Percentiles rank a stretch among this genome's conserved stretches.
phyloP scores from a whole-genome alignment of 2,113 vertebrate genomes.

The Alces alces region DNA sequence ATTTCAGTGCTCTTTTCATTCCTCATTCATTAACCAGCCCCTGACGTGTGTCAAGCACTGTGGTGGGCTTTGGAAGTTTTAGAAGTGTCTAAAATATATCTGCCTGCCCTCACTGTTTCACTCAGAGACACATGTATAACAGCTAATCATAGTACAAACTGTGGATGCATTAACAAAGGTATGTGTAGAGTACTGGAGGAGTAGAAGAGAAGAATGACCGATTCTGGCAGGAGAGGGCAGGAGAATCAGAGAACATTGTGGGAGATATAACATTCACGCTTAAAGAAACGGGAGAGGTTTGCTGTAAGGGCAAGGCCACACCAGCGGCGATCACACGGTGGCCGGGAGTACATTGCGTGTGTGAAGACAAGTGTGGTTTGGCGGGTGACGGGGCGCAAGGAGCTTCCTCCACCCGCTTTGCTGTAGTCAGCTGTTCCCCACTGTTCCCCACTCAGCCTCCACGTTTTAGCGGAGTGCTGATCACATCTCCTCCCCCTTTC shows the following conservation, averaged over 20 bases:
- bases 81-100: neutral
- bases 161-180: neutral
- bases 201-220: neutral
- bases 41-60: neutral
- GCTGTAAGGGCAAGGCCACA: neutral
- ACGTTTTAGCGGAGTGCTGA: rapidly evolving
- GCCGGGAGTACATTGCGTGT: rapidly evolving
- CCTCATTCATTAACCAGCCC: neutral
- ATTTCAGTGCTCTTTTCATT: neutral
- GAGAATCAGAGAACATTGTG: neutral
- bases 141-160: neutral
- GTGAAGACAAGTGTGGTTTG: neutral
- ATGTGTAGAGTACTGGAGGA: neutral
- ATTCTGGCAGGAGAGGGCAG: neutral
- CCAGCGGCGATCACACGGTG: neutral
- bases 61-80: neutral
- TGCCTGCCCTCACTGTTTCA: neutral
- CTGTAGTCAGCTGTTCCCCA: no score
- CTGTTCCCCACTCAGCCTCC: no score
- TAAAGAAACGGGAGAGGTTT: neutral
- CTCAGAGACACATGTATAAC: neutral
- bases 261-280: neutral
- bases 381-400: rapidly evolving
- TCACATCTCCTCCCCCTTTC: neutral
- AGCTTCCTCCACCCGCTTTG: neutral